These are phyloP conservation scores for Amphimallon solstitiale DNA, from an alignment of 2,888 invertebrate species.

Conservation along the genomic window DNA sequence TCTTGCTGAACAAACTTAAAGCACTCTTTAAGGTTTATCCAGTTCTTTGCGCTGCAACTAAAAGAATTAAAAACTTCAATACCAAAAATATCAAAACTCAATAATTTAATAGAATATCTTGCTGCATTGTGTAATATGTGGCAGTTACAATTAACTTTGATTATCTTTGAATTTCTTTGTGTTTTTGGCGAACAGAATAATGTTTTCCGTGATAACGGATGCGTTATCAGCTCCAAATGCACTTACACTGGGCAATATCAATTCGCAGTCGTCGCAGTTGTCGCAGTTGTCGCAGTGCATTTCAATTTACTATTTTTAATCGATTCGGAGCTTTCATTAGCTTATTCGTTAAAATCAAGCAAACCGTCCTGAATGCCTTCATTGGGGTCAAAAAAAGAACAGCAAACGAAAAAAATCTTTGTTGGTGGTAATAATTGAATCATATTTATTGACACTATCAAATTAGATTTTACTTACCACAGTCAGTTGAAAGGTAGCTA, in stretches of 20 bases:
- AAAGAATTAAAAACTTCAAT: conserved; percentile 11
- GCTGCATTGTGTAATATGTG: conserved; percentile 20
- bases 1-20: conserved; percentile 17
- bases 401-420: too few relatives aligned
- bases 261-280: too few relatives aligned
- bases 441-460: conserved; percentile 1
- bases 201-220: neutral
- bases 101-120: conserved; percentile 6
- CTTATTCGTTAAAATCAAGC: conserved; percentile 22
- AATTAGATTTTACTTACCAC: conserved; percentile 14
- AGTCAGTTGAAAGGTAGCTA: conserved; percentile 22
- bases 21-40: conserved; percentile 3
- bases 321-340: conserved; percentile 7
- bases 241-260: conserved; percentile 2
- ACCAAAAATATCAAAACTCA: too few relatives aligned
- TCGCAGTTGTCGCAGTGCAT: conserved; percentile 1
- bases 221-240: conserved; percentile 12
- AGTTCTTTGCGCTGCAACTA: conserved; percentile 17
- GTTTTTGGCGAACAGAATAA: conserved; percentile 5
- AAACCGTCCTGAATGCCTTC: conserved; percentile 14
- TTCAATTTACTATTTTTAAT: neutral
- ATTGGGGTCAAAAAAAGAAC: conserved; percentile 10
- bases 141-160: conserved; percentile 23
- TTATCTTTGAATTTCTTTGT: neutral
- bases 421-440: neutral